A percentile compares a stretch with the other conserved stretches of the same genome.
Evolutionary conservation across 2,113 vertebrate genomes (phyloP).

Genomic region (Cottus gobio): DNA sequence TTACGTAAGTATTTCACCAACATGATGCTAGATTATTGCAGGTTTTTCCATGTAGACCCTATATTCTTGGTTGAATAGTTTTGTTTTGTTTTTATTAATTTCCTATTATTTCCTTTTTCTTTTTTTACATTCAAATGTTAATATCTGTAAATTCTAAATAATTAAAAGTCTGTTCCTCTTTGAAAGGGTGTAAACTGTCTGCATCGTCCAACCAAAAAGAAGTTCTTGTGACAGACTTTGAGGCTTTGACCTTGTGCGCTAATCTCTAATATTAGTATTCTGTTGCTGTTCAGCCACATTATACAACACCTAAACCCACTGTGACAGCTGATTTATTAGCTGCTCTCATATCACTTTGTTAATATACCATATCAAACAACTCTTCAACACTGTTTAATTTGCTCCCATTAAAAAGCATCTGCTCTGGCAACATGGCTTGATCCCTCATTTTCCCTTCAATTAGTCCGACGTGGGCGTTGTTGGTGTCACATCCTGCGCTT

Average conservation of each 20-base stretch:
- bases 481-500: constrained; percentile 33
- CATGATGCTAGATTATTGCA: no score
- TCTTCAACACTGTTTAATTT: constrained; percentile 15
- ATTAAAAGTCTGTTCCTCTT: no score
- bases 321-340: not conserved
- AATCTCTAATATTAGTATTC: not conserved
- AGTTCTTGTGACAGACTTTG: not conserved
- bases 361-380: constrained; percentile 22
- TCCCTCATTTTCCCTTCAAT: constrained; percentile 24
- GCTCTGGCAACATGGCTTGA: constrained; percentile 5
- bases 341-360: constrained; percentile 1
- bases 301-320: not conserved
- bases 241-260: not conserved
- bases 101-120: no score
- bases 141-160: no score
- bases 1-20: no score
- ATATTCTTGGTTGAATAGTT: no score
- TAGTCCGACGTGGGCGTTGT: constrained; percentile 6
- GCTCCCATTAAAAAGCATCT: constrained; percentile 32
- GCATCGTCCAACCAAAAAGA: not conserved
- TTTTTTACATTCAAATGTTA: no score
- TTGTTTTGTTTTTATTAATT: no score
- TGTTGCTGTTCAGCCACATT: not conserved
- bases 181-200: not conserved
- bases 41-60: no score